Conservation (phyloP, 2,888 invertebrate genomes). For the Lithophane leautieri region DNA sequence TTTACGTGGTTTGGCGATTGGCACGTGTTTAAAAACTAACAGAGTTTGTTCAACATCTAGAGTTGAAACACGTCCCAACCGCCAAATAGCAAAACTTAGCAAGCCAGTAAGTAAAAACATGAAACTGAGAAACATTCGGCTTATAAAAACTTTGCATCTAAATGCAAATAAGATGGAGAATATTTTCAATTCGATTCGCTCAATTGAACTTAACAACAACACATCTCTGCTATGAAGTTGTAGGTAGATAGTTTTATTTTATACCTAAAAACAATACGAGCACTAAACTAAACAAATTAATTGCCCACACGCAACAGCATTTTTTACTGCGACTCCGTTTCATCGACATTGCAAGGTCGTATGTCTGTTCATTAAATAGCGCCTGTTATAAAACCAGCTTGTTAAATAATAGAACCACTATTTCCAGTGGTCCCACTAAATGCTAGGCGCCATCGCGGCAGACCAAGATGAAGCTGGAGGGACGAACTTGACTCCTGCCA, state of each 20-base stretch:
- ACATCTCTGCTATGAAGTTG: background rate
- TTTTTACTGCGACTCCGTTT: conserved; percentile 4
- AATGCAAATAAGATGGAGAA: conserved; percentile 11
- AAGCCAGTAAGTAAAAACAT: background rate
- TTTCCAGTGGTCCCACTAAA: background rate
- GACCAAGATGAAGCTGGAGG: background rate
- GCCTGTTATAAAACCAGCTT: conserved; percentile 4
- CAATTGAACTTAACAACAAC: background rate
- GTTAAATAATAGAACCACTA: background rate
- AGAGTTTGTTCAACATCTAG: background rate
- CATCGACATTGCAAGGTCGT: conserved; percentile 30
- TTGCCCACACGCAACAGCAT: conserved; percentile 11
- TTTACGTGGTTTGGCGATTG: background rate
- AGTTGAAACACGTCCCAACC: background rate
- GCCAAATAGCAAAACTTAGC: conserved; percentile 18
- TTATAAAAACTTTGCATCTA: background rate
- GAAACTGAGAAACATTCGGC: background rate
- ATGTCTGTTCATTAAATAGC: background rate
- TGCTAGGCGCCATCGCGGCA: background rate
- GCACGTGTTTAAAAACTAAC: background rate
- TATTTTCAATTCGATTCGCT: conserved; percentile 20
- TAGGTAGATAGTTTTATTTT: background rate
- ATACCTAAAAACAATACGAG: background rate
- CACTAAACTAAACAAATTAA: conserved; percentile 12
- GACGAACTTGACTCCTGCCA: background rate